Percentiles rank a stretch among this genome's conserved stretches.
Conservation (phyloP, 2,797 vertebrate genomes). For the Notoglanidium macrostoma region DNA sequence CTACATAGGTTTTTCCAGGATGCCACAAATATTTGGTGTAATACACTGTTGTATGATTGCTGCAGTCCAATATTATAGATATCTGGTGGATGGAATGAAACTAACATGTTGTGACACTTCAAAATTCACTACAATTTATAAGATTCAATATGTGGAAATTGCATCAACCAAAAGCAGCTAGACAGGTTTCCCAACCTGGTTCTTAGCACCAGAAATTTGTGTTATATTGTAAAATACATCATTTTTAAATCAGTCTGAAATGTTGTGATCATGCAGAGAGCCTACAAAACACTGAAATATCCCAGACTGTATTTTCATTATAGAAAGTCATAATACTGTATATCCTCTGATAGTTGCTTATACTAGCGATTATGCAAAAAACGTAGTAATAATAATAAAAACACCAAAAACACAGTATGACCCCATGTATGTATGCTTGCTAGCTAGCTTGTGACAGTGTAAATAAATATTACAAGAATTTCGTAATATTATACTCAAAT, state of each 20-base stretch:
- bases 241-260: neutral
- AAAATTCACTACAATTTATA: slow-evolving; percentile 1
- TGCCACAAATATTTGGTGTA: neutral
- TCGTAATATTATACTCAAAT: too few relatives aligned
- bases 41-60: neutral
- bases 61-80: neutral
- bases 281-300: neutral
- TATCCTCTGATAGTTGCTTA: too few relatives aligned
- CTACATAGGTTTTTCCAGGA: neutral
- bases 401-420: neutral
- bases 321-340: neutral
- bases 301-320: neutral
- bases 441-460: neutral
- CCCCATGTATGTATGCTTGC: neutral
- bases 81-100: neutral
- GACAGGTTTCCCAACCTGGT: neutral
- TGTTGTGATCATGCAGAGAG: neutral
- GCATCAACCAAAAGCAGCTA: slow-evolving; percentile 1
- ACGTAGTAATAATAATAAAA: neutral
- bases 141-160: neutral
- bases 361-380: neutral
- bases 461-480: neutral
- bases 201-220: neutral
- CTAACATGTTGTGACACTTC: neutral
- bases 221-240: neutral